A percentile compares a stretch with the other conserved stretches of the same genome.
Evolutionary conservation across 2,888 invertebrate genomes (phyloP).

Genomic region (Tryphoninae sp.): DNA sequence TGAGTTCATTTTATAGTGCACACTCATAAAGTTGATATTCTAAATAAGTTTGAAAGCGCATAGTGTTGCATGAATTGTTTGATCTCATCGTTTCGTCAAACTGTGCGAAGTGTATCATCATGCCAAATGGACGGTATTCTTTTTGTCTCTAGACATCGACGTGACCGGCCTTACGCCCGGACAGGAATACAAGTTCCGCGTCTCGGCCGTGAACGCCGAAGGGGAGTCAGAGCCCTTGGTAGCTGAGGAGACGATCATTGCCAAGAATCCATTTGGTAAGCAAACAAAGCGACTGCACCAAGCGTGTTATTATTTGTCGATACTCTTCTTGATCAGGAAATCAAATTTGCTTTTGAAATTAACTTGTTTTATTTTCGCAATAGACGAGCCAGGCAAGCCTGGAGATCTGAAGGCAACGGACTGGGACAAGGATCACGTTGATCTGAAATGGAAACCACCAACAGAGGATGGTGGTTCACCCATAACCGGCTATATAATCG

Average conservation of each 20-base stretch:
- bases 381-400: slow-evolving; percentile 93
- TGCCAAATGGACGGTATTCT: slow-evolving; percentile 17
- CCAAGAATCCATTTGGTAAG: slow-evolving; percentile 97
- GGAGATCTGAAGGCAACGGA: slow-evolving; percentile 94
- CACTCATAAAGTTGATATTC: no score
- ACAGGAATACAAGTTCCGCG: slow-evolving; percentile 97
- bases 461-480: slow-evolving; percentile 94
- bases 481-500: slow-evolving; percentile 91
- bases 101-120: neutral
- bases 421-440: slow-evolving; percentile 97
- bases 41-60: neutral
- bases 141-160: slow-evolving; percentile 85
- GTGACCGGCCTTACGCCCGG: slow-evolving; percentile 93
- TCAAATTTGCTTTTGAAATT: no score
- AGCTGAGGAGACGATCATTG: slow-evolving; percentile 92
- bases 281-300: slow-evolving; percentile 24
- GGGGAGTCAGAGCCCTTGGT: slow-evolving; percentile 97
- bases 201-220: slow-evolving; percentile 96
- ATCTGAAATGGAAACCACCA: slow-evolving; percentile 95
- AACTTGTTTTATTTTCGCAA: slow-evolving; percentile 54
- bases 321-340: neutral
- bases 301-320: slow-evolving; percentile 1
- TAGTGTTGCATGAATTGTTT: neutral
- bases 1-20: no score
- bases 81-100: neutral